Conservation (phyloP, 2,888 invertebrate species). For the Buathra laborator region DNA sequence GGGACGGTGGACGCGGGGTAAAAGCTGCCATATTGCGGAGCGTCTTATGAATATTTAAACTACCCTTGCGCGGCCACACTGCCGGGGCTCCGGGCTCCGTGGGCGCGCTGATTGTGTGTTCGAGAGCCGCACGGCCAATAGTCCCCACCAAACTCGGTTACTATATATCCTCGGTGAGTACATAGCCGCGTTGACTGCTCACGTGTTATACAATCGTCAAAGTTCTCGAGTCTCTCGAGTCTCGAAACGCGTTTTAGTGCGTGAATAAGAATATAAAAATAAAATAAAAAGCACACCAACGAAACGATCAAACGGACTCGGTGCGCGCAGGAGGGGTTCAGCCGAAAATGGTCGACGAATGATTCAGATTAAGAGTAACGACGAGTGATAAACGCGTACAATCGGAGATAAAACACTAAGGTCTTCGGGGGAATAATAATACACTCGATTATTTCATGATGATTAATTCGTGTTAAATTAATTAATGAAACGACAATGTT, state of each 20-base stretch:
- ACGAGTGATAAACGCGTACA: constrained; percentile 3
- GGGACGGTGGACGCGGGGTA: constrained; percentile 35
- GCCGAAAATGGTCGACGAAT: constrained; percentile 19
- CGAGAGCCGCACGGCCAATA: constrained; percentile 44
- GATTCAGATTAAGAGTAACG: constrained; percentile 40
- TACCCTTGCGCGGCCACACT: constrained; percentile 40
- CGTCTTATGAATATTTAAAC: constrained; percentile 73
- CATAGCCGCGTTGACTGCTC: constrained; percentile 7
- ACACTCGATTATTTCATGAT: neutral
- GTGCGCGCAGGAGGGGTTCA: neutral
- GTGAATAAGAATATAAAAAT: neutral
- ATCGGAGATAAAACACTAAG: neutral
- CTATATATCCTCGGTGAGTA: constrained; percentile 3
- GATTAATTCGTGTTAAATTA: neutral
- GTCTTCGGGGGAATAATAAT: neutral
- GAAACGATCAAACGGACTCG: constrained; percentile 1
- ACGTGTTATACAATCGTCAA: constrained; percentile 6
- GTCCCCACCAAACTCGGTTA: constrained; percentile 35
- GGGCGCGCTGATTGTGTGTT: constrained; percentile 44
- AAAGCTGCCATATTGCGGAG: constrained; percentile 62
- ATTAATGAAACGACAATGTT: neutral
- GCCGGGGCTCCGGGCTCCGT: neutral
- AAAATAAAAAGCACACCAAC: neutral
- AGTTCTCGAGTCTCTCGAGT: neutral
- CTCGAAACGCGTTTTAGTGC: neutral